A percentile compares a stretch with the other conserved stretches of the same genome.
Evolutionary conservation across 2,113 vertebrate genomes (phyloP).

Genomic region (Heterochromis multidens): DNA sequence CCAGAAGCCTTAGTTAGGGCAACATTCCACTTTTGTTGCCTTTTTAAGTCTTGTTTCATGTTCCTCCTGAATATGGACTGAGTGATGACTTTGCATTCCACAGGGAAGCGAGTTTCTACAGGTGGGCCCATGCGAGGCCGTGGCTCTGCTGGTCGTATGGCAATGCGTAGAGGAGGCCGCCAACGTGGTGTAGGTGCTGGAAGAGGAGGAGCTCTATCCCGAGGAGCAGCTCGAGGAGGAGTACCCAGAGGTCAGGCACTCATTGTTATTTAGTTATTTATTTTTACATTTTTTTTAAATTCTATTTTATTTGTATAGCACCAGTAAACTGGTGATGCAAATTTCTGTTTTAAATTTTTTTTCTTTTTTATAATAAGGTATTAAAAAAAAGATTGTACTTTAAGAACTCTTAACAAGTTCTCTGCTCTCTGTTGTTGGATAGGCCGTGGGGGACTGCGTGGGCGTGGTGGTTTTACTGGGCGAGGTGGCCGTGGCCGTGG

Average conservation of each 20-base stretch:
- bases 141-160: slow-evolving; percentile 82
- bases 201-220: slow-evolving; percentile 81
- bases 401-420: no score
- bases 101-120: slow-evolving; percentile 49
- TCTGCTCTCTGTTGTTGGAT: background rate
- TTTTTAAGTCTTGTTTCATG: background rate
- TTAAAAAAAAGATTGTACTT: no score
- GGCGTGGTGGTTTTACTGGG: slow-evolving; percentile 82
- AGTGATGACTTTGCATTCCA: background rate
- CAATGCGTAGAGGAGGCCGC: slow-evolving; percentile 81
- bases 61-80: background rate
- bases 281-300: background rate
- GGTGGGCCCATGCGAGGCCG: slow-evolving; percentile 84
- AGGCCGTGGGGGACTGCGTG: slow-evolving; percentile 88
- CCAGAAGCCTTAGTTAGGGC: background rate
- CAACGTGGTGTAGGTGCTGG: slow-evolving; percentile 78
- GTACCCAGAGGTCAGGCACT: slow-evolving; percentile 18
- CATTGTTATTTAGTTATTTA: background rate
- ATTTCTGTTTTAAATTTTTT: no score
- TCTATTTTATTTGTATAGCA: background rate
- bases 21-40: background rate
- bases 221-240: slow-evolving; percentile 83
- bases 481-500: slow-evolving; percentile 84
- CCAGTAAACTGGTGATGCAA: background rate
- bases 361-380: no score